These are phyloP conservation scores for Drosophila nannoptera DNA, from an alignment of 1,140 invertebrate genomes.

Conservation along the genomic window DNA sequence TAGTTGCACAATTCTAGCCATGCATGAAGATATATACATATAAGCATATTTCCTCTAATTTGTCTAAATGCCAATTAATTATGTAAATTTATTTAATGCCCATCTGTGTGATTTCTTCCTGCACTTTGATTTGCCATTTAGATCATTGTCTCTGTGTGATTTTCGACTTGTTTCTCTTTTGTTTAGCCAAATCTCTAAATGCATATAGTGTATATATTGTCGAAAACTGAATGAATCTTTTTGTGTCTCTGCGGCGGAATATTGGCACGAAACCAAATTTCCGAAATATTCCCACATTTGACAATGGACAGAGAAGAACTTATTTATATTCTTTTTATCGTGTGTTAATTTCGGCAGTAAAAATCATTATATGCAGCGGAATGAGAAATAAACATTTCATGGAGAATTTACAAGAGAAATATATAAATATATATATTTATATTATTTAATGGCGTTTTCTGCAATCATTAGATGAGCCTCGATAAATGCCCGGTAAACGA, in stretches of 20 bases:
- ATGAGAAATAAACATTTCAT: background rate
- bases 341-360: background rate
- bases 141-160: background rate
- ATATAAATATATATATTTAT: background rate
- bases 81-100: conserved; percentile 36
- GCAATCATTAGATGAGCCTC: too few relatives aligned
- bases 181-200: background rate
- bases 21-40: background rate
- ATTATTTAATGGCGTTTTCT: too few relatives aligned
- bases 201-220: conserved; percentile 18
- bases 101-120: conserved; percentile 31
- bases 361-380: background rate
- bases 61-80: conserved; percentile 44
- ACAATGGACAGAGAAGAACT: background rate
- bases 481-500: too few relatives aligned
- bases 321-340: background rate
- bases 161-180: conserved; percentile 9
- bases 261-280: conserved; percentile 55
- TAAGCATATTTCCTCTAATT: conserved; percentile 5
- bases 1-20: conserved; percentile 3
- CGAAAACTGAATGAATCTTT: conserved; percentile 49
- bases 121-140: conserved; percentile 18
- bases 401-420: background rate
- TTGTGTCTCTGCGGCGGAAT: conserved; percentile 23
- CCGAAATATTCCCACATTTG: conserved; percentile 40